Evolutionary conservation across 2,113 vertebrate species (phyloP).

Genomic region (Salvelinus alpinus): DNA sequence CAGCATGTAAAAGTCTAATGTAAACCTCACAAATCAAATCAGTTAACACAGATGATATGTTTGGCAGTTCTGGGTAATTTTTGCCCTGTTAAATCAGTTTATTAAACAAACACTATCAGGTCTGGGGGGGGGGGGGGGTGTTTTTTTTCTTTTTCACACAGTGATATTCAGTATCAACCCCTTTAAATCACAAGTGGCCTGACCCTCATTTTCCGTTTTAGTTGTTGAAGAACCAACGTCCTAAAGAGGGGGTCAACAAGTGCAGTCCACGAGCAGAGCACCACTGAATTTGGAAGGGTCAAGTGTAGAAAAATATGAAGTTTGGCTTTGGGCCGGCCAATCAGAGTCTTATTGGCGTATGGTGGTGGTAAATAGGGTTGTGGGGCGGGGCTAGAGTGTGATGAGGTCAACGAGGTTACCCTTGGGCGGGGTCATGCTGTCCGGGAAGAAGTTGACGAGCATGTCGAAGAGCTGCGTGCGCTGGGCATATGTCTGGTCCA

Average conservation of each 20-base stretch:
- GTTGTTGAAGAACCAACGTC: background rate
- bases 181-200: background rate
- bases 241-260: background rate
- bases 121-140: slow-evolving; percentile 21
- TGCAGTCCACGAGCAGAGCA: background rate
- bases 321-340: background rate
- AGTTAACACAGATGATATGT: background rate
- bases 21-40: background rate
- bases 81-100: background rate
- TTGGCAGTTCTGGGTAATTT: background rate
- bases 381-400: slow-evolving; percentile 81
- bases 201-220: background rate
- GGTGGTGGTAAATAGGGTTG: background rate
- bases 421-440: slow-evolving; percentile 98
- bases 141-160: background rate
- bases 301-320: slow-evolving; percentile 45
- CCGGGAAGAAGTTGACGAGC: slow-evolving; percentile 97
- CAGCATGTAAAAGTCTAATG: background rate
- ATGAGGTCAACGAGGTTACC: slow-evolving; percentile 99
- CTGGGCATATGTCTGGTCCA: slow-evolving; percentile 96
- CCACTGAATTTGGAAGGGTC: slow-evolving; percentile 23
- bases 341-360: slow-evolving; percentile 7
- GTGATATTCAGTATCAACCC: slow-evolving; percentile 6
- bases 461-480: slow-evolving; percentile 98
- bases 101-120: background rate